Evolutionary conservation across 2,113 vertebrate genomes (phyloP), one percentile per base, ranked within the genome.

Genomic region (Bujurquina vittata): DNA sequence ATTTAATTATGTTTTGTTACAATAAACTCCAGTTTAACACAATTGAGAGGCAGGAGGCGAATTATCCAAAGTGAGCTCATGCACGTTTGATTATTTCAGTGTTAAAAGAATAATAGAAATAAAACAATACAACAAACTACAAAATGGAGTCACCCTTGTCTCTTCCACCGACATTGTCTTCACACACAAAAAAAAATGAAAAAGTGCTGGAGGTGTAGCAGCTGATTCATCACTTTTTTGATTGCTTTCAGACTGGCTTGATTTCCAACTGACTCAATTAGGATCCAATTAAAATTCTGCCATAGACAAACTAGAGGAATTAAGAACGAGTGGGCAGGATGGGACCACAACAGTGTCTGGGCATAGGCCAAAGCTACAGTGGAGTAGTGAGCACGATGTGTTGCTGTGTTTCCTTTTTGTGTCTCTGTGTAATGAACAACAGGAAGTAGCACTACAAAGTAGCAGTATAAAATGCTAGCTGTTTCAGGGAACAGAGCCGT

Each of bases 201-300:
- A 72, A 77, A 65, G 33, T 18, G 56, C 85, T 73, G 56, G 12
- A 56, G 63, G 33, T 2, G 1, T 46, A 52, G 87, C 43, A 55
- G 90, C 77, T 87, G 84, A 92, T 80, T 93, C 81, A 80, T 91
- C 87, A 67, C 80, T 90, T 88, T 81, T 75, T 26, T 26, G n/a
- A 79, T 77, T 77, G 79, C 57, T 75, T 91, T 89, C 84, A 84
- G 81, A 69, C 61, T 85, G 74, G 81, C 75, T 84, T 89, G 55
- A 73, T 89, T 92, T 85, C 67, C 77, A 89, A 89, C 79, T 81
- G 78, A 92, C 92, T 93, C 92, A 90, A 91, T 93, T 93, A 90
- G 77, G 79, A 61, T 57, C 67, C 84, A 89, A 94, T 94, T 95
- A 94, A 93, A 94, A 90, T 73, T 73, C 77, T 84, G 79, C 83